Evolutionary conservation across 1,140 invertebrate species (phyloP).

Genomic region (Planococcus citri): DNA sequence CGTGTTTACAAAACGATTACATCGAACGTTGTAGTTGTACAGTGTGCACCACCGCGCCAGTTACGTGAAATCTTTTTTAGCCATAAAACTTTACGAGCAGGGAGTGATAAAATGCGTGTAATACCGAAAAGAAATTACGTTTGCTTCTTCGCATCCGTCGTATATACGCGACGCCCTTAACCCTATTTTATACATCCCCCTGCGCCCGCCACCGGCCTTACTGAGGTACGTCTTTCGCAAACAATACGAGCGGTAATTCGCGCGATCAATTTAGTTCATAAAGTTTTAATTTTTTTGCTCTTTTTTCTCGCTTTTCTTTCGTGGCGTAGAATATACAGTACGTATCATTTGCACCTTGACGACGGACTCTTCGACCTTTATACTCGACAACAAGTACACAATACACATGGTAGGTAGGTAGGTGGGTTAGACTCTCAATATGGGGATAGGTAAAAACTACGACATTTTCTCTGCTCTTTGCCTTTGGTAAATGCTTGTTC

Average conservation of each 20-base stretch:
- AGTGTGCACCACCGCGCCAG: background rate
- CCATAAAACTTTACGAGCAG: constrained; percentile 2
- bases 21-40: background rate
- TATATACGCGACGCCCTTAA: background rate
- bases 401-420: too few species aligned
- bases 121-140: background rate
- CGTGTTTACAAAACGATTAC: background rate
- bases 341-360: too few species aligned
- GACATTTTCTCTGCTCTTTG: too few species aligned
- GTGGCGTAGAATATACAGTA: too few species aligned
- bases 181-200: background rate
- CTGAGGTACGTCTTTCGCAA: background rate
- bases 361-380: too few species aligned
- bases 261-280: background rate
- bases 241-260: background rate
- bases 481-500: too few species aligned
- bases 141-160: background rate
- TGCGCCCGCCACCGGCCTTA: too few species aligned
- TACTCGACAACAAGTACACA: too few species aligned
- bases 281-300: background rate
- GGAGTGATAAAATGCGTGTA: constrained; percentile 5
- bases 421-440: too few species aligned
- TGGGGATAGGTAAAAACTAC: too few species aligned
- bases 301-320: too few species aligned
- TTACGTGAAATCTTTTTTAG: background rate